These are phyloP conservation scores for Drosophila subobscura DNA, from an alignment of 1,140 invertebrate genomes.

Conservation along the genomic window DNA sequence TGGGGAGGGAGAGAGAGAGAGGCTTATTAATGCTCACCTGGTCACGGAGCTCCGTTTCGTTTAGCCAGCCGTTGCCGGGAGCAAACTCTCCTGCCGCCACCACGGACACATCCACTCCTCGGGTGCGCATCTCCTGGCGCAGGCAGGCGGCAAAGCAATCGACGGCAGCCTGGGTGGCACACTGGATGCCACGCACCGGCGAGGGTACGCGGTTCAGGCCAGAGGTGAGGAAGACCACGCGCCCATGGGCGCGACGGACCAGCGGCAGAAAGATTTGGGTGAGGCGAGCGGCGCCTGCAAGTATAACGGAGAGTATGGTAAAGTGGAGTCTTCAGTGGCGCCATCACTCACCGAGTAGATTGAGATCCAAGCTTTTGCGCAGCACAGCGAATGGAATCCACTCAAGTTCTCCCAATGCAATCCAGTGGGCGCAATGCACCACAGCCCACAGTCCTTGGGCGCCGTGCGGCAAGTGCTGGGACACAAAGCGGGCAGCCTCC, in stretches of 20 bases:
- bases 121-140: constrained; percentile 90
- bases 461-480: constrained; percentile 90
- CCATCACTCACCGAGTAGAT: constrained; percentile 86
- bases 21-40: constrained; percentile 84
- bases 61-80: constrained; percentile 90
- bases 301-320: background rate
- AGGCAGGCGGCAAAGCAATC: constrained; percentile 92
- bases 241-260: constrained; percentile 89
- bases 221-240: constrained; percentile 88
- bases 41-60: constrained; percentile 88
- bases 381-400: constrained; percentile 91
- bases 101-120: constrained; percentile 89
- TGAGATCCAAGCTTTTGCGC: constrained; percentile 90
- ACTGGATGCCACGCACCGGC: constrained; percentile 91
- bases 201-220: constrained; percentile 90
- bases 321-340: constrained; percentile 14
- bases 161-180: constrained; percentile 90
- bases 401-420: constrained; percentile 94
- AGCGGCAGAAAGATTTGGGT: constrained; percentile 92
- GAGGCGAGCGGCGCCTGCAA: constrained; percentile 87
- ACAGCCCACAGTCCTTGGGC: constrained; percentile 93
- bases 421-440: constrained; percentile 94
- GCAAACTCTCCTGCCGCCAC: constrained; percentile 93
- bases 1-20: background rate
- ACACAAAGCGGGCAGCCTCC: constrained; percentile 89